phyloP scores from a whole-genome alignment of 2,888 invertebrate genomes.

The Acrocera orbiculus region DNA sequence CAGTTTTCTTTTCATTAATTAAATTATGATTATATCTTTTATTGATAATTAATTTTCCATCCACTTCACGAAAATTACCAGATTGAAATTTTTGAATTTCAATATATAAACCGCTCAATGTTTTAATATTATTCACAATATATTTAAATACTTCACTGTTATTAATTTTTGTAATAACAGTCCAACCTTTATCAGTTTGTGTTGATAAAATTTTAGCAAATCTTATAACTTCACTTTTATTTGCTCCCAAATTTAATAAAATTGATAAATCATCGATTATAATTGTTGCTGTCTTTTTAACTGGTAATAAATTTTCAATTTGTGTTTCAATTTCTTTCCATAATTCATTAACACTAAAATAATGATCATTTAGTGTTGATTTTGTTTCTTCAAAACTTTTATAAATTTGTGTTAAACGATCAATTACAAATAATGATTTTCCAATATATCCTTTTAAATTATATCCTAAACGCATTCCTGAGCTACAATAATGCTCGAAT shows the following conservation, averaged over 20 bases:
- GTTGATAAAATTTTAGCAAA: slow-evolving; percentile 29
- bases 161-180: slow-evolving; percentile 41
- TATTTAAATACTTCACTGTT: slow-evolving; percentile 39
- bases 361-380: slow-evolving; percentile 19
- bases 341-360: slow-evolving; percentile 30
- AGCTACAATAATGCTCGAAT: slow-evolving; percentile 52
- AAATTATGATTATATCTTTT: slow-evolving; percentile 18
- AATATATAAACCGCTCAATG: slow-evolving; percentile 44
- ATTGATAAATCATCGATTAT: slow-evolving; percentile 58
- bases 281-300: slow-evolving; percentile 34
- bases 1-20: slow-evolving; percentile 21
- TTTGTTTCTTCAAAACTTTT: slow-evolving; percentile 27
- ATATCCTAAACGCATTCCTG: slow-evolving; percentile 55
- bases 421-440: slow-evolving; percentile 35
- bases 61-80: slow-evolving; percentile 53
- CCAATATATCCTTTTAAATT: slow-evolving; percentile 39
- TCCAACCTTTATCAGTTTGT: slow-evolving; percentile 18
- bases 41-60: slow-evolving; percentile 40
- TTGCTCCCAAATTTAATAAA: slow-evolving; percentile 44
- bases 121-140: slow-evolving; percentile 41
- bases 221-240: slow-evolving; percentile 34
- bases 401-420: slow-evolving; percentile 35
- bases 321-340: slow-evolving; percentile 30
- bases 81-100: slow-evolving; percentile 49
- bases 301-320: slow-evolving; percentile 25